Percentiles rank a stretch among this genome's conserved stretches.
Conservation (phyloP, 2,797 vertebrate genomes). For the Falco berigora region DNA sequence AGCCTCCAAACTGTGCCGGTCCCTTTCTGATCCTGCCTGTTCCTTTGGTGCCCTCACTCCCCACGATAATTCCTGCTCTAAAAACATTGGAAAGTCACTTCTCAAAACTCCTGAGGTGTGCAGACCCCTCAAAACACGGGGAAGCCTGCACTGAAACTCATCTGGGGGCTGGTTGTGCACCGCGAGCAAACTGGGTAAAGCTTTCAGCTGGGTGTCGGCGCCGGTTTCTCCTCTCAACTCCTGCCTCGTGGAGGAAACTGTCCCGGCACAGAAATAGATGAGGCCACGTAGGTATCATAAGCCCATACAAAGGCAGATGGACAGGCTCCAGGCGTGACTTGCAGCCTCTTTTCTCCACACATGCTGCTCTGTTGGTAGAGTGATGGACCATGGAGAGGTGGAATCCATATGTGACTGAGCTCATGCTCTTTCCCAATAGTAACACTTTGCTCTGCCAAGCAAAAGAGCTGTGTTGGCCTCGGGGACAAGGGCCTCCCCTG, state of each 20-base stretch:
- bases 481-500: slow-evolving; percentile 63
- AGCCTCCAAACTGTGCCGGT: neutral
- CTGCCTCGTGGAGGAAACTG: neutral
- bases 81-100: neutral
- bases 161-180: rapidly evolving
- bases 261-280: neutral
- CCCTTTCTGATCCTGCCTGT: neutral
- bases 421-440: slow-evolving; percentile 56
- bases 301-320: slow-evolving; percentile 32
- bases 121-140: neutral
- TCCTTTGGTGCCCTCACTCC: neutral
- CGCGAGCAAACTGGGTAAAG: neutral
- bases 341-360: slow-evolving; percentile 21
- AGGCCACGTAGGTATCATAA: neutral
- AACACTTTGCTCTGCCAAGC: slow-evolving; percentile 30
- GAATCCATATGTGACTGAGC: slow-evolving; percentile 42
- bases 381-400: slow-evolving; percentile 32
- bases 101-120: neutral
- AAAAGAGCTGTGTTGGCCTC: slow-evolving; percentile 53
- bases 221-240: neutral
- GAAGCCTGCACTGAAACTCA: neutral
- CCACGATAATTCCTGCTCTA: neutral
- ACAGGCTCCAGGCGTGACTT: neutral
- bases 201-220: neutral
- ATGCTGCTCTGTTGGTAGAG: slow-evolving; percentile 22